A percentile compares a stretch with the other conserved stretches of the same genome.
phyloP scores from a whole-genome alignment of 2,888 invertebrate genomes.

The Sphinx pinastri region DNA sequence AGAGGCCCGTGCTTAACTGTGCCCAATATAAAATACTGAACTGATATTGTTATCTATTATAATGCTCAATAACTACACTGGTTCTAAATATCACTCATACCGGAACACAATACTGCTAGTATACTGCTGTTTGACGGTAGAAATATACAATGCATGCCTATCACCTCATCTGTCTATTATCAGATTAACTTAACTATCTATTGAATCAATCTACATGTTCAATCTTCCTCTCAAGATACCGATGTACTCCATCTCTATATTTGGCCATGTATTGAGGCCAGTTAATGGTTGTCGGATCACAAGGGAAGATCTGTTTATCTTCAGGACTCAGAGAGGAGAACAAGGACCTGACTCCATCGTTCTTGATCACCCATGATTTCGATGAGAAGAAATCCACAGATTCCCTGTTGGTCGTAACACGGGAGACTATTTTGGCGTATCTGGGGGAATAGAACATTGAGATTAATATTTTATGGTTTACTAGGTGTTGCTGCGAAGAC shows the following conservation, averaged over 20 bases:
- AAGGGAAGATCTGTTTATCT: conserved; percentile 38
- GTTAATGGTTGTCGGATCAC: conserved; percentile 36
- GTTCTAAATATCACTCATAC: too few species aligned
- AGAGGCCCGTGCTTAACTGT: too few species aligned
- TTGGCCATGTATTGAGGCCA: conserved; percentile 38
- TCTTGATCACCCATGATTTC: conserved; percentile 38
- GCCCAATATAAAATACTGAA: too few species aligned
- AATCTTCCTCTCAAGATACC: conserved; percentile 32
- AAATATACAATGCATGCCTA: too few species aligned
- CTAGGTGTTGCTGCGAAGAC: too few species aligned
- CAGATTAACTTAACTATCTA: background rate
- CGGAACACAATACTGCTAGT: too few species aligned
- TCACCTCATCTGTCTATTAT: background rate
- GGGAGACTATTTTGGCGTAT: conserved; percentile 33
- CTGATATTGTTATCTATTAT: too few species aligned
- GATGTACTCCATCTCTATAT: conserved; percentile 35
- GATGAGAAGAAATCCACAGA: conserved; percentile 34
- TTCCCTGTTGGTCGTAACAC: conserved; percentile 22
- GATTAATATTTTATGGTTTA: too few species aligned
- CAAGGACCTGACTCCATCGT: conserved; percentile 33
- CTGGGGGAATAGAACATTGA: conserved; percentile 28
- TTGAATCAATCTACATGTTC: background rate
- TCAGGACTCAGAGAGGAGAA: conserved; percentile 34
- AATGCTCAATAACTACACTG: too few species aligned
- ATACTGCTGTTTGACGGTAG: too few species aligned